phyloP scores from a whole-genome alignment of 2,797 vertebrate genomes.

The Pelodytes ibericus region DNA sequence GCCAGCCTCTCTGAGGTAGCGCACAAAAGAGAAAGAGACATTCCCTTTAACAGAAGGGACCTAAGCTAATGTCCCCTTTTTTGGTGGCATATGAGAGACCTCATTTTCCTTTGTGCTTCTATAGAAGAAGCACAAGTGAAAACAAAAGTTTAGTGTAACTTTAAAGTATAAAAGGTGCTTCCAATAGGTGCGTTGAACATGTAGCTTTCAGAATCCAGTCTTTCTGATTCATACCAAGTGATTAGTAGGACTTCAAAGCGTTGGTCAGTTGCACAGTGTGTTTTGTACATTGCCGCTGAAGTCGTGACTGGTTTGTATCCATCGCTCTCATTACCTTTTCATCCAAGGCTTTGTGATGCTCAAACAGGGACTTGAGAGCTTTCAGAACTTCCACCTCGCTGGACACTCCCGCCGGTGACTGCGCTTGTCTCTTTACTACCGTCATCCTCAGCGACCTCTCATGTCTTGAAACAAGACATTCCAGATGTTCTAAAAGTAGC shows the following conservation, averaged over 20 bases:
- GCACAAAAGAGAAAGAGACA: too few relatives aligned
- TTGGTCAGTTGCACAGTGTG: neutral
- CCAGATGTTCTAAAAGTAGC: constrained; percentile 92
- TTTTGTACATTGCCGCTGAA: neutral
- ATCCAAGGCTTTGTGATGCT: constrained; percentile 97
- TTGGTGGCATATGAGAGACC: too few relatives aligned
- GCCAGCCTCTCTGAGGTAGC: too few relatives aligned
- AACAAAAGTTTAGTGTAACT: too few relatives aligned
- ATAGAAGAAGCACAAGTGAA: too few relatives aligned
- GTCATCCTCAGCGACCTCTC: constrained; percentile 96
- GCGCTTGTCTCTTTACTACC: constrained; percentile 94
- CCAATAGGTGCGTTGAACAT: too few relatives aligned
- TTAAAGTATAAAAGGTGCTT: too few relatives aligned
- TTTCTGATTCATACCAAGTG: neutral
- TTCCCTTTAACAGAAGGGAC: too few relatives aligned
- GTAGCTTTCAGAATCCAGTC: constrained; percentile 18
- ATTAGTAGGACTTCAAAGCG: neutral
- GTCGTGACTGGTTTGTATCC: neutral
- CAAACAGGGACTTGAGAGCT: constrained; percentile 95
- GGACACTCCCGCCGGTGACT: constrained; percentile 95
- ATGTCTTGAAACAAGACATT: constrained; percentile 94
- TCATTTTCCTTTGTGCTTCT: too few relatives aligned
- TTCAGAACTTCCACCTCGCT: constrained; percentile 98
- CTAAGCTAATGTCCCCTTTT: too few relatives aligned
- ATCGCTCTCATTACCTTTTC: constrained; percentile 84